Base-by-base conservation (phyloP, 2,113 vertebrate genomes). In the Varanus salvator region DNA sequence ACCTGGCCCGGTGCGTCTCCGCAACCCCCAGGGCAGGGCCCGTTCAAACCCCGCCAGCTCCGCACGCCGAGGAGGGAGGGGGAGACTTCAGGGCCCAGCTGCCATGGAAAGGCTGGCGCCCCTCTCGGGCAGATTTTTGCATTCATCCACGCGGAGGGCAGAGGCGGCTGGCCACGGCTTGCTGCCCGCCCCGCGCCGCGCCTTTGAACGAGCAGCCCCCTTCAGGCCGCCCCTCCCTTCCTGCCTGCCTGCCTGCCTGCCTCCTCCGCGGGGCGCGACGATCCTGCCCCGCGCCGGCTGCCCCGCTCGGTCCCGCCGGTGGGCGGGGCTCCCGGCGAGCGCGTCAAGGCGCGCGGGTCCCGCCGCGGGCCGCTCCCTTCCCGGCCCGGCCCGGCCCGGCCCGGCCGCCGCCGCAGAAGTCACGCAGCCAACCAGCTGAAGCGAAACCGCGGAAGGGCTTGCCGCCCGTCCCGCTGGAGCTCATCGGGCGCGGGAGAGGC, bases 1-100 rank as follows among this genome's bases (percentile, higher is more conserved):
- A 97, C 97, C 93, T 94, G 97, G 95, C 94, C 97, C 96, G 89
- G 86, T 93, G 97, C 97, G 78, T 94, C 91, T 88, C 96, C 86
- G 95, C 97, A 94, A 93, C 93, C 94, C 93, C 95, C 97, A 93
- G 94, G 94, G 95, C 93, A 69, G 93, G 95, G 94, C 92, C 95
- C 96, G 92, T 81, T 93, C 93, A 92, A 95, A 96, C 95, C 96
- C 95, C 95, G 89, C 92, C 93, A 90, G 95, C 92, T 95, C 97
- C 94, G 92, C 96, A 80, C 90, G 2, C 94, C 89, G 92, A 95
- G 93, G 29, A 8, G 82, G 93, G 87, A 88, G 89, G 90, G 81
- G 5, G 80, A 48, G 80, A 93, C 94, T 93, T 95, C 96, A 95
- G 95, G 96, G 96, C 81, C 87, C 3, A 77, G 80, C n/a, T 8